Percentiles rank a stretch among this genome's conserved stretches.
Conservation (phyloP, 2,113 vertebrate genomes). For the Grammomys surdaster region DNA sequence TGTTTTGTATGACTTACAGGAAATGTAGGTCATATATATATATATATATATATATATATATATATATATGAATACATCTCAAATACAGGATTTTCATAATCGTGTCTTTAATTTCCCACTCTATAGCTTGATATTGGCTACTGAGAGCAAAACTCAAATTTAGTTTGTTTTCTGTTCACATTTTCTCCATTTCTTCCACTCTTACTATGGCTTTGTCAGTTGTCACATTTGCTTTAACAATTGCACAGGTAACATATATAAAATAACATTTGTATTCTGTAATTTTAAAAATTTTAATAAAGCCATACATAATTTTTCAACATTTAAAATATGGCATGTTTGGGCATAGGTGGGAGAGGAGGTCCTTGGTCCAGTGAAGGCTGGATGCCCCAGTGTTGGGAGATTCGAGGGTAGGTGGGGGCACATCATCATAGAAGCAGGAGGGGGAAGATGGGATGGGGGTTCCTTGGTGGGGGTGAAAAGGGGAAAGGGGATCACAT, state of each 20-base stretch:
- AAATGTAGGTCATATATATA: background rate
- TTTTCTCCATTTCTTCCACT: background rate
- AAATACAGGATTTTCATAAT: background rate
- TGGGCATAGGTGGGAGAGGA: too few species aligned
- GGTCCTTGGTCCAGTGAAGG: too few species aligned
- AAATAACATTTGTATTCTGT: background rate
- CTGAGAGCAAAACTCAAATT: background rate
- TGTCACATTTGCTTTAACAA: background rate
- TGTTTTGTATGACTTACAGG: background rate
- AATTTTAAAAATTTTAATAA: background rate
- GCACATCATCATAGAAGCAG: too few species aligned
- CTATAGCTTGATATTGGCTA: background rate
- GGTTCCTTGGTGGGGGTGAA: too few species aligned
- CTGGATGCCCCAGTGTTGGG: too few species aligned
- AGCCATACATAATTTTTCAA: background rate
- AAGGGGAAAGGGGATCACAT: too few species aligned
- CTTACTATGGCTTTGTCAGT: background rate
- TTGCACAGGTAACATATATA: background rate
- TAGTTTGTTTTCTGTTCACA: background rate
- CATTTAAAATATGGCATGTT: background rate
- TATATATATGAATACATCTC: background rate
- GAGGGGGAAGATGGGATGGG: too few species aligned
- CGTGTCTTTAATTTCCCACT: background rate
- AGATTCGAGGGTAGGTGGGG: too few species aligned
- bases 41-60: background rate